Evolutionary conservation across 2,113 vertebrate species (phyloP).

Genomic region (Apaloderma vittatum): DNA sequence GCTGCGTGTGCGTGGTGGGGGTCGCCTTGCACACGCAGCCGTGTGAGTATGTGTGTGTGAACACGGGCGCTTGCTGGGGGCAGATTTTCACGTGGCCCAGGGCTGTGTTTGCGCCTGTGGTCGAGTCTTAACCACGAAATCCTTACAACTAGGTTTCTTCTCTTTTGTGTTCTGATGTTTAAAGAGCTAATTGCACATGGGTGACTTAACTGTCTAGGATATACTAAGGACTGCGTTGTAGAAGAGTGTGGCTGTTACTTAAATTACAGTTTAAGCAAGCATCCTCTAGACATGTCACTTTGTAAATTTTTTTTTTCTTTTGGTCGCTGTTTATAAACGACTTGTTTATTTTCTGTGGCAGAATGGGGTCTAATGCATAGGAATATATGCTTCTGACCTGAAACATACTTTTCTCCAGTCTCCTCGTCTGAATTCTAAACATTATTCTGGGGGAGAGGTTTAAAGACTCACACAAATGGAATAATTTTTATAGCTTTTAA

Average conservation of each 20-base stretch:
- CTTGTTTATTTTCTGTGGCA: neutral
- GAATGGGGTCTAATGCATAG: neutral
- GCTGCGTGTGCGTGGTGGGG: neutral
- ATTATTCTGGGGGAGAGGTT: neutral
- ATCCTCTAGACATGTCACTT: neutral
- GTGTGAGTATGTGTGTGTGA: neutral
- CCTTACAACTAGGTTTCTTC: neutral
- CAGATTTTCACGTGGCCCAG: neutral
- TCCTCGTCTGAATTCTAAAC: neutral
- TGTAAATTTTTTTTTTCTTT: neutral
- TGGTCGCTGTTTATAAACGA: neutral
- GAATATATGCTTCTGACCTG: neutral
- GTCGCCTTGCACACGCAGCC: too few species aligned
- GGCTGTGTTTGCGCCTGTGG: neutral
- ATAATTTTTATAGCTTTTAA: neutral
- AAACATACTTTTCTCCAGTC: neutral
- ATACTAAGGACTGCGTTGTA: neutral
- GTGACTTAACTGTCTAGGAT: neutral
- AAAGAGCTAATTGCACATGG: neutral
- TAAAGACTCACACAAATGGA: neutral
- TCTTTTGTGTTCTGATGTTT: conserved; percentile 57
- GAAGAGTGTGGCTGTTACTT: neutral
- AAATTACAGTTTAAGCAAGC: neutral
- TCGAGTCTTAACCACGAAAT: neutral
- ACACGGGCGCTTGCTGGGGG: neutral